phyloP scores from a whole-genome alignment of 2,797 vertebrate genomes.

The Cirrhinus mrigala region DNA sequence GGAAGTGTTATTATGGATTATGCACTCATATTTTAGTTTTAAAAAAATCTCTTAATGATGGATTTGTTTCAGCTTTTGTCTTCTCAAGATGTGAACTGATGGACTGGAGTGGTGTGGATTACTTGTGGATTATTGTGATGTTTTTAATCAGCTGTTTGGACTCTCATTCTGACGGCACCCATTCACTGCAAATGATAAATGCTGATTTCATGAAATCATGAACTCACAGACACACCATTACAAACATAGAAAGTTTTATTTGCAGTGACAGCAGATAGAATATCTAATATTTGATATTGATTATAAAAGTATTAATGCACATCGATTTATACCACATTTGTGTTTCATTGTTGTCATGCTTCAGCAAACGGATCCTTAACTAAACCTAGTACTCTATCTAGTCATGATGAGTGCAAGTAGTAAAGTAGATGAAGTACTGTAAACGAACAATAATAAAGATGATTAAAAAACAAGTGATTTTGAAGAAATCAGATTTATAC shows the following conservation, averaged over 20 bases:
- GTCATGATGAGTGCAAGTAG: neutral
- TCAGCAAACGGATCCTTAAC: neutral
- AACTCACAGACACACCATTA: neutral
- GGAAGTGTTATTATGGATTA: neutral
- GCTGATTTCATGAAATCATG: neutral
- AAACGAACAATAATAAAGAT: neutral
- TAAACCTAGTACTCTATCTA: neutral
- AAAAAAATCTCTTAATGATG: no score
- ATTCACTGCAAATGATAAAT: neutral
- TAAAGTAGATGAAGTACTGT: neutral
- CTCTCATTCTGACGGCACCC: slow-evolving; percentile 5
- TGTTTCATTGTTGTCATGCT: neutral
- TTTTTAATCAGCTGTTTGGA: neutral
- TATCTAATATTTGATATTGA: neutral
- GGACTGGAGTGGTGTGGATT: neutral
- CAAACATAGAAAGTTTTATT: slow-evolving; percentile 26
- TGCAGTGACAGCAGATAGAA: neutral
- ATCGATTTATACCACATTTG: neutral
- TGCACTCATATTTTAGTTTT: neutral
- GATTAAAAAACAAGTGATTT: neutral
- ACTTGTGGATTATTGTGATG: no score
- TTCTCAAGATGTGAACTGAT: neutral
- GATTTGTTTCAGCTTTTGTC: neutral
- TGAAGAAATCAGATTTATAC: neutral
- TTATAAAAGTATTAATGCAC: neutral